Conservation (phyloP, 2,113 vertebrate species). For the Rhineura floridana region DNA sequence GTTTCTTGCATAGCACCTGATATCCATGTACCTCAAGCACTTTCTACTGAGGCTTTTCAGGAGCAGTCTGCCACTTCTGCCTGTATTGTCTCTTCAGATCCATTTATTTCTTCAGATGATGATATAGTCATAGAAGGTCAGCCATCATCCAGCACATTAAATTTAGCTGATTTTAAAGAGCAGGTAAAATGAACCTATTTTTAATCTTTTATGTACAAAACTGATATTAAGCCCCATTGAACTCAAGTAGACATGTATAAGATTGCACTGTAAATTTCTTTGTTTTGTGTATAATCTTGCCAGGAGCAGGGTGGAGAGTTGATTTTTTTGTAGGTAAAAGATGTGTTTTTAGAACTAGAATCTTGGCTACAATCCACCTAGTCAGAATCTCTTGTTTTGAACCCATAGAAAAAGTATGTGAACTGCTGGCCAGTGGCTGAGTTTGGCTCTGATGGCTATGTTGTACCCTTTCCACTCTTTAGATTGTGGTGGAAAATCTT, state of each 20-base stretch:
- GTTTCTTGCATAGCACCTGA: slow-evolving; percentile 64
- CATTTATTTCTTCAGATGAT: slow-evolving; percentile 54
- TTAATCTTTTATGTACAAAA: neutral
- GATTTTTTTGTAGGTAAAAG: neutral
- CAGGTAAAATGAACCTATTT: slow-evolving; percentile 61
- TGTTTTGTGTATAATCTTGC: neutral
- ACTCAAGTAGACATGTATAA: neutral
- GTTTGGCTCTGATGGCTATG: no score
- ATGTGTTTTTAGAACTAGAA: neutral
- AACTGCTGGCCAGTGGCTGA: no score
- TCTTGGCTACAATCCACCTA: neutral
- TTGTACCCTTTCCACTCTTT: no score
- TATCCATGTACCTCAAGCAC: slow-evolving; percentile 54
- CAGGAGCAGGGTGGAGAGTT: neutral
- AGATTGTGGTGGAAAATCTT: no score
- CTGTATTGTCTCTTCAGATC: slow-evolving; percentile 56
- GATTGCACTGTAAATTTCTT: neutral
- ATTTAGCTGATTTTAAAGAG: slow-evolving; percentile 45
- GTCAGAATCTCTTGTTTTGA: neutral
- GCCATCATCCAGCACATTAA: slow-evolving; percentile 18
- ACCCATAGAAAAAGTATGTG: no score
- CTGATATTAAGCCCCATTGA: neutral
- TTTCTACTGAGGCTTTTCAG: slow-evolving; percentile 61
- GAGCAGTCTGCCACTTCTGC: slow-evolving; percentile 37
- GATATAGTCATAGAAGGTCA: slow-evolving; percentile 21